These are phyloP conservation scores for Meganola albula DNA, from an alignment of 2,888 invertebrate genomes.

Conservation along the genomic window DNA sequence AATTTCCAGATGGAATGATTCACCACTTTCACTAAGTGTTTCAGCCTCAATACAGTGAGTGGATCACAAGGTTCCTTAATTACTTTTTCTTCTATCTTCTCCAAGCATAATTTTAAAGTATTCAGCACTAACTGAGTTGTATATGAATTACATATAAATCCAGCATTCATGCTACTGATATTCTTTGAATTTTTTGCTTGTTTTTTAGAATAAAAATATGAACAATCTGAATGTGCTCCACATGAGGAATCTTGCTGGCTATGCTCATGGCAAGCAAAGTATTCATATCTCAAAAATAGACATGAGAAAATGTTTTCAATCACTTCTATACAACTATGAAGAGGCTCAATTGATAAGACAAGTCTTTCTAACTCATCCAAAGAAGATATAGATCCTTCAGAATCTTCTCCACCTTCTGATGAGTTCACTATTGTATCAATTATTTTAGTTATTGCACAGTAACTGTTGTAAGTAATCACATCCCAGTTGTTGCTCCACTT, in stretches of 20 bases:
- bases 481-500: conserved; percentile 55
- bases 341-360: conserved; percentile 64
- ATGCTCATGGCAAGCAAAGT: conserved; percentile 75
- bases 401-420: conserved; percentile 46
- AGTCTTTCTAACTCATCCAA: conserved; percentile 68
- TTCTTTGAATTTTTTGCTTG: conserved; percentile 43
- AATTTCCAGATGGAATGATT: conserved; percentile 85
- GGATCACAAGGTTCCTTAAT: conserved; percentile 42
- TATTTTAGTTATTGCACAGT: conserved; percentile 69
- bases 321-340: conserved; percentile 76
- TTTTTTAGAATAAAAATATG: conserved; percentile 70
- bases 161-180: conserved; percentile 46
- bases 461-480: conserved; percentile 69
- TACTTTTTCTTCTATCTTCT: conserved; percentile 58
- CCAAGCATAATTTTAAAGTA: conserved; percentile 75
- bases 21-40: conserved; percentile 67
- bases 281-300: conserved; percentile 81
- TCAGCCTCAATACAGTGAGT: conserved; percentile 40
- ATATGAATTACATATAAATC: conserved; percentile 79
- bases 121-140: conserved; percentile 78
- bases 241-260: conserved; percentile 62
- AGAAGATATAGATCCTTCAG: conserved; percentile 54
- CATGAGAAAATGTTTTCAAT: conserved; percentile 85
- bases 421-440: conserved; percentile 68
- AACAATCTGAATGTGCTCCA: conserved; percentile 68